These are phyloP conservation scores for Opisthograptis luteolata DNA, from an alignment of 2,888 invertebrate species.

Conservation along the genomic window DNA sequence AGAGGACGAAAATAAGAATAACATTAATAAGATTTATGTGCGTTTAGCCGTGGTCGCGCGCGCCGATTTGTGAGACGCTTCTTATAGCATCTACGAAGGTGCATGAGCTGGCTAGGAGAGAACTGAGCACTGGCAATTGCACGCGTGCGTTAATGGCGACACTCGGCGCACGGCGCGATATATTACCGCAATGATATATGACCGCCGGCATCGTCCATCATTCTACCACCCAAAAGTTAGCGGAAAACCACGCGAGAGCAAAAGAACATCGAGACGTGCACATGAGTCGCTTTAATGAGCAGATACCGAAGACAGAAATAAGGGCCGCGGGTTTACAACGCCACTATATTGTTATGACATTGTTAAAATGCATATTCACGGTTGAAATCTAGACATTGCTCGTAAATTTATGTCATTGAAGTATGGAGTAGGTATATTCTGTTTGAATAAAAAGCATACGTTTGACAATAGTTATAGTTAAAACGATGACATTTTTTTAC, in stretches of 20 bases:
- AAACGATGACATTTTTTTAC: too few relatives aligned
- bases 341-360: constrained; percentile 78
- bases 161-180: constrained; percentile 79
- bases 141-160: constrained; percentile 82
- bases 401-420: constrained; percentile 51
- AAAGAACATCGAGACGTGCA: constrained; percentile 62
- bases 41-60: constrained; percentile 72
- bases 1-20: constrained; percentile 76
- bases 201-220: constrained; percentile 79
- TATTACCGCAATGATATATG: constrained; percentile 82
- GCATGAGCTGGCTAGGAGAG: constrained; percentile 40
- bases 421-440: constrained; percentile 29
- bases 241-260: constrained; percentile 72
- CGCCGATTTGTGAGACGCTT: constrained; percentile 78
- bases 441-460: constrained; percentile 31
- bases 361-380: constrained; percentile 70
- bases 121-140: constrained; percentile 69
- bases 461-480: constrained; percentile 34
- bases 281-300: constrained; percentile 78
- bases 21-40: constrained; percentile 80
- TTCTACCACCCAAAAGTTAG: constrained; percentile 84
- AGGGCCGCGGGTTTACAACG: constrained; percentile 72
- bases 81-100: constrained; percentile 67
- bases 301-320: constrained; percentile 82
- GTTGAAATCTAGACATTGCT: constrained; percentile 56